Percentiles rank a stretch among this genome's conserved stretches.
Evolutionary conservation across 1,140 invertebrate species (phyloP).

Genomic region (Pinna nobilis): DNA sequence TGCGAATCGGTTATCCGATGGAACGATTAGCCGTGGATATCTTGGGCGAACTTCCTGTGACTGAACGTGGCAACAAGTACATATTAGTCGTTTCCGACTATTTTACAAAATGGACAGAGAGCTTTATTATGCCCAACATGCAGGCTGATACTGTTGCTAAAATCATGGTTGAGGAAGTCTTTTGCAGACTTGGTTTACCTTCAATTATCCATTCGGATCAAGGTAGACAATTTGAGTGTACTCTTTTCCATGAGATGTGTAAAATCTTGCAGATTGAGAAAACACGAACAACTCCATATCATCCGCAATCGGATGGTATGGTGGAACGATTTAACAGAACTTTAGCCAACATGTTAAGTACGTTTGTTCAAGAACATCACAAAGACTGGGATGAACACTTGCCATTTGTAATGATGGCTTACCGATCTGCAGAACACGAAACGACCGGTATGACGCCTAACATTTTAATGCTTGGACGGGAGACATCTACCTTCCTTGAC

Average conservation of each 20-base stretch:
- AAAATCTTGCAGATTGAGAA: constrained; percentile 39
- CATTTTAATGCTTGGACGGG: constrained; percentile 30
- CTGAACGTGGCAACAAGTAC: constrained; percentile 47
- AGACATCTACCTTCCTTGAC: too few species aligned
- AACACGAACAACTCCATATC: constrained; percentile 46
- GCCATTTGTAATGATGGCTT: constrained; percentile 47
- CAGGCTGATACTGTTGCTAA: constrained; percentile 33
- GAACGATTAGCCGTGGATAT: constrained; percentile 44
- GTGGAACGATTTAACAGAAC: constrained; percentile 53
- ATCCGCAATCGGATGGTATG: constrained; percentile 49
- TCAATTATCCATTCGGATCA: constrained; percentile 68
- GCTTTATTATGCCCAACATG: constrained; percentile 56
- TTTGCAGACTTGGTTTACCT: constrained; percentile 69
- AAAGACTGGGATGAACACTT: constrained; percentile 57
- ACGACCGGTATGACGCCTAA: constrained; percentile 50
- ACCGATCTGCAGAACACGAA: constrained; percentile 40
- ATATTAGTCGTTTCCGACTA: constrained; percentile 58
- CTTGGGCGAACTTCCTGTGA: constrained; percentile 16
- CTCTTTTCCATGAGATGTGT: constrained; percentile 44
- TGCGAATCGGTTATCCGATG: constrained; percentile 15
- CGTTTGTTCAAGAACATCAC: constrained; percentile 35
- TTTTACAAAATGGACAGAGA: constrained; percentile 62
- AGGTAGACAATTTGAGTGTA: constrained; percentile 59
- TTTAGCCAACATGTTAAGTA: constrained; percentile 29
- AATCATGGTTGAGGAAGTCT: constrained; percentile 25